These are phyloP conservation scores for Channa striata DNA, from an alignment of 2,797 vertebrate species.

Conservation along the genomic window DNA sequence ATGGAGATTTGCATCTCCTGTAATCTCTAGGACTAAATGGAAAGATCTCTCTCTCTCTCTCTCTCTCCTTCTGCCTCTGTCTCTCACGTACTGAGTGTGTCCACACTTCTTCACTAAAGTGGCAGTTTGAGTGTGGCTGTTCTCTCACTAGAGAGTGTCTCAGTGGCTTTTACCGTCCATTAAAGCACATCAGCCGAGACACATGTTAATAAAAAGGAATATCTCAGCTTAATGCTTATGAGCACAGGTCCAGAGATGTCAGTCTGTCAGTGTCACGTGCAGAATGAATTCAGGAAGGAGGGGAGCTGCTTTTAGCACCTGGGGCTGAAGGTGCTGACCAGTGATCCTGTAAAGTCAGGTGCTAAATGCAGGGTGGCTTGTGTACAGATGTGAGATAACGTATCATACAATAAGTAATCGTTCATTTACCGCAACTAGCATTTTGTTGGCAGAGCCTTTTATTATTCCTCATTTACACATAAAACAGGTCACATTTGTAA, in stretches of 20 bases:
- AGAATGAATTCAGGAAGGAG: conserved; percentile 52
- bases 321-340: conserved; percentile 37
- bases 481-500: background rate
- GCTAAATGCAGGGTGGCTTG: conserved; percentile 1
- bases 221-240: conserved; percentile 53
- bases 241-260: conserved; percentile 43
- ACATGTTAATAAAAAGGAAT: conserved; percentile 62
- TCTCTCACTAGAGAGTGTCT: conserved; percentile 59
- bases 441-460: background rate
- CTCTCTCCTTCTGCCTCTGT: conserved; percentile 9
- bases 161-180: conserved; percentile 71
- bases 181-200: conserved; percentile 67
- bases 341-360: conserved; percentile 39
- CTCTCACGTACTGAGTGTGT: conserved; percentile 36
- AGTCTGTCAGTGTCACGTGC: conserved; percentile 27
- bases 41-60: conserved; percentile 16
- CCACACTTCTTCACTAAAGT: conserved; percentile 44
- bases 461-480: background rate
- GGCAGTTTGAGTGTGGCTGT: conserved; percentile 54
- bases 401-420: background rate
- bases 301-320: conserved; percentile 48
- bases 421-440: background rate
- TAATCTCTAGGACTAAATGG: conserved; percentile 36
- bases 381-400: conserved; percentile 11
- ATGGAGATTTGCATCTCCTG: conserved; percentile 27